A percentile compares a stretch with the other conserved stretches of the same genome.
These are phyloP conservation scores for Trachymyrmex cornetzi DNA, from an alignment of 1,140 invertebrate species.

Conservation along the genomic window DNA sequence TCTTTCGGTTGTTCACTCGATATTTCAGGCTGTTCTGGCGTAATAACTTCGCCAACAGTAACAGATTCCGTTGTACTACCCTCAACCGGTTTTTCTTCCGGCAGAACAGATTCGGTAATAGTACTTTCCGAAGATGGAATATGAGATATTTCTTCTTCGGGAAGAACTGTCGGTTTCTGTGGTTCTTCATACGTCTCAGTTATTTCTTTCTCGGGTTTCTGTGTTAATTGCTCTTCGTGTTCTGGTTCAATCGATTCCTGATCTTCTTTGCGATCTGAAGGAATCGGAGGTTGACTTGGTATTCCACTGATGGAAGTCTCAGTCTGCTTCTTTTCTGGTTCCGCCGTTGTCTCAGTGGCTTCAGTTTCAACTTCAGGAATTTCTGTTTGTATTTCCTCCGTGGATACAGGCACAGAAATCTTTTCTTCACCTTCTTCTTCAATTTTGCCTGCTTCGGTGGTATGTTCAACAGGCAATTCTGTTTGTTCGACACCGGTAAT, in stretches of 20 bases:
- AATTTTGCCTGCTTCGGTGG: not conserved
- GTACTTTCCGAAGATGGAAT: constrained; percentile 13
- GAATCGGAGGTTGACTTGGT: constrained; percentile 58
- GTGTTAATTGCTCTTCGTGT: constrained; percentile 37
- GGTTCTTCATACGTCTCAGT: constrained; percentile 24
- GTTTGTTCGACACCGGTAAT: constrained; percentile 42
- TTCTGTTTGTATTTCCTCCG: constrained; percentile 13
- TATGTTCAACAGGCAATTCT: constrained; percentile 52
- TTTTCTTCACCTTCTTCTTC: constrained; percentile 47
- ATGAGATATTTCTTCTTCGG: constrained; percentile 44
- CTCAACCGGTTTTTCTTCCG: constrained; percentile 60
- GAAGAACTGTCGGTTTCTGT: constrained; percentile 45
- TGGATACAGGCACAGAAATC: constrained; percentile 30
- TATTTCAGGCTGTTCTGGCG: constrained; percentile 36
- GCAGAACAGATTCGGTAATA: not conserved
- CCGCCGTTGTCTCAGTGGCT: not conserved
- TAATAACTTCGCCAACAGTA: not conserved
- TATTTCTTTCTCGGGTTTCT: constrained; percentile 47
- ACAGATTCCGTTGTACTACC: not conserved
- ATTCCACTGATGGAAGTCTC: constrained; percentile 41
- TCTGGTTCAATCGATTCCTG: constrained; percentile 30
- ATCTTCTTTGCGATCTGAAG: constrained; percentile 51
- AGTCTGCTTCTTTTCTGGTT: constrained; percentile 51
- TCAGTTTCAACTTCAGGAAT: constrained; percentile 5
- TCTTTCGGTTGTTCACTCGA: constrained; percentile 34